Conservation (phyloP, 92 coral and sea anemone species). For the Porites lobata region DNA sequence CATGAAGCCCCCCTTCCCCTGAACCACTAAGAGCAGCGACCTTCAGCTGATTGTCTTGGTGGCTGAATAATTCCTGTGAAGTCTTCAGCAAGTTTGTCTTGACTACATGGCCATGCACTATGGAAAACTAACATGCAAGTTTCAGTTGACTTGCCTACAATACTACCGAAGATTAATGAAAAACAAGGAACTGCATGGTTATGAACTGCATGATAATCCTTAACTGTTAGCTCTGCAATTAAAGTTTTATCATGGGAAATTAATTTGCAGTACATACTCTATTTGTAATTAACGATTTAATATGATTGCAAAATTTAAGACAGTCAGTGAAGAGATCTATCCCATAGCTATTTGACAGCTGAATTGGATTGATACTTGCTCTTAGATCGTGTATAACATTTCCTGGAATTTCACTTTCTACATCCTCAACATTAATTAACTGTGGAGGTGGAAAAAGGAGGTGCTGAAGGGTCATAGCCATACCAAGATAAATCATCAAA, state of each 20-base stretch:
- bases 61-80: no score
- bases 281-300: background rate
- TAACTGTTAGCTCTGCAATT: slow-evolving; percentile 6
- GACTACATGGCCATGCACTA: background rate
- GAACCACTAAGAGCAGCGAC: no score
- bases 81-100: no score
- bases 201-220: background rate
- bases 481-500: slow-evolving; percentile 12
- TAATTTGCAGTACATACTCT: background rate
- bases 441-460: slow-evolving; percentile 15
- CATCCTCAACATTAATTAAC: slow-evolving; percentile 57
- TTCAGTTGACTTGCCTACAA: slow-evolving; percentile 10
- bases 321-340: slow-evolving; percentile 33
- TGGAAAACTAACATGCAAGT: slow-evolving; percentile 7
- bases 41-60: no score
- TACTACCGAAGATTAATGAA: background rate
- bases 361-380: slow-evolving; percentile 23
- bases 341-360: slow-evolving; percentile 35
- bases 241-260: background rate
- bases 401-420: slow-evolving; percentile 25
- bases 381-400: slow-evolving; percentile 10
- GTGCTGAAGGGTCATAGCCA: slow-evolving; percentile 24
- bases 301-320: slow-evolving; percentile 47
- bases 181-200: background rate
- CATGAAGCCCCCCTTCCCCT: no score